A percentile compares a stretch with the other conserved stretches of the same genome.
These are phyloP conservation scores for Argya squamiceps DNA, from an alignment of 2,797 vertebrate genomes.

Conservation along the genomic window DNA sequence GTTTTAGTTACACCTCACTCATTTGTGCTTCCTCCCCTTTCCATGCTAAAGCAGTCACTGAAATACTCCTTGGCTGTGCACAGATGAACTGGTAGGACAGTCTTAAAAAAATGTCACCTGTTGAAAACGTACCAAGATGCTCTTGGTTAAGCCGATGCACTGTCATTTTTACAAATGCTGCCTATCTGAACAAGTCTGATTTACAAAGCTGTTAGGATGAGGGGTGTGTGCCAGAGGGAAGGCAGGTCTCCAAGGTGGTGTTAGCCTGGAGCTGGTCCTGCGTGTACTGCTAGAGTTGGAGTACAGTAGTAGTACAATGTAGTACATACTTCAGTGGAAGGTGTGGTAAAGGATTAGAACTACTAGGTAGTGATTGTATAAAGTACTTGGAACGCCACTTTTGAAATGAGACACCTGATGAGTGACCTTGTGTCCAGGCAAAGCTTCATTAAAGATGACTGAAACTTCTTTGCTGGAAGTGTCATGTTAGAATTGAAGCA, in stretches of 20 bases:
- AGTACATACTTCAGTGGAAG: background rate
- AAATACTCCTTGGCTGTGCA: background rate
- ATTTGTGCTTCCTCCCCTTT: background rate
- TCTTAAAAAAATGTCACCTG: fast-evolving
- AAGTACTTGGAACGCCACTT: background rate
- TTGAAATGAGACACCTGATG: background rate
- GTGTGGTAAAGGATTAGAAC: background rate
- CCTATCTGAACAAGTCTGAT: background rate
- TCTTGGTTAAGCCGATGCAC: background rate
- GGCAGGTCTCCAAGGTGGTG: background rate
- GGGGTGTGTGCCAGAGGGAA: background rate
- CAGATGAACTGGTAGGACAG: background rate
- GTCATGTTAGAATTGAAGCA: fast-evolving
- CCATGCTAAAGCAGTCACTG: fast-evolving
- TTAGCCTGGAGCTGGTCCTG: background rate
- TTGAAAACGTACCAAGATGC: background rate
- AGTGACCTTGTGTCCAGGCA: background rate
- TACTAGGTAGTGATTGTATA: background rate
- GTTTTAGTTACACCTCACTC: background rate
- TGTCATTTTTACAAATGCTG: background rate
- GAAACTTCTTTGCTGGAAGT: background rate
- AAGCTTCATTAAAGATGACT: background rate
- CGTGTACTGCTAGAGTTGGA: fast-evolving
- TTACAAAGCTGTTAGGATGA: background rate
- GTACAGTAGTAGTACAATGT: background rate